Percentiles rank a stretch among this genome's conserved stretches.
phyloP scores from a whole-genome alignment of 1,140 invertebrate species.

The Venustaconcha ellipsiformis region DNA sequence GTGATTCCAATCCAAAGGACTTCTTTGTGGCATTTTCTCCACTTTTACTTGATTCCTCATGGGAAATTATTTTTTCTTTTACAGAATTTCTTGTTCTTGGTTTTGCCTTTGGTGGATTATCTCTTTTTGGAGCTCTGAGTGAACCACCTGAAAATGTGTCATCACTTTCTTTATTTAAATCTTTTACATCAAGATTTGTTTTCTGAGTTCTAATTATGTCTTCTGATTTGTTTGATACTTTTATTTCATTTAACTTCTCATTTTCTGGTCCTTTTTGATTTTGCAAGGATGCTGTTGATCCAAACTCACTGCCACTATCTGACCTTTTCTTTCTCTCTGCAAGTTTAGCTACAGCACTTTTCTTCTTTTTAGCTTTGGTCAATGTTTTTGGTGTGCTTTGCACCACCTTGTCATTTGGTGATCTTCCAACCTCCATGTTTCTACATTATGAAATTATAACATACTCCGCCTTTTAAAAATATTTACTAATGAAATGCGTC shows the following conservation, averaged over 20 bases:
- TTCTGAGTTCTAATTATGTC: constrained; percentile 32
- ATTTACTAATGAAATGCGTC: too few relatives aligned
- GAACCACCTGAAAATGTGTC: constrained; percentile 10
- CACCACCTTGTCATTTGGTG: too few relatives aligned
- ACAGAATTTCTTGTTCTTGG: neutral
- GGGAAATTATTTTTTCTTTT: too few relatives aligned
- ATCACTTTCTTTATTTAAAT: neutral
- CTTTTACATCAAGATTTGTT: constrained; percentile 4
- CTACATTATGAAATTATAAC: too few relatives aligned
- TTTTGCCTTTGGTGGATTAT: constrained; percentile 8
- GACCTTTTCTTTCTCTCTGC: constrained; percentile 50
- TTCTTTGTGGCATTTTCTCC: too few relatives aligned
- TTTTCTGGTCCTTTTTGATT: constrained; percentile 14
- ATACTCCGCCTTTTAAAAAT: too few relatives aligned
- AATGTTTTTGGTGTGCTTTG: too few relatives aligned
- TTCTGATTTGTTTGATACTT: constrained; percentile 58
- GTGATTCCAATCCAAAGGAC: too few relatives aligned
- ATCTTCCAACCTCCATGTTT: too few relatives aligned
- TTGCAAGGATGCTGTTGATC: constrained; percentile 43
- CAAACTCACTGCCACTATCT: constrained; percentile 54
- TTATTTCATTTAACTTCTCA: constrained; percentile 42
- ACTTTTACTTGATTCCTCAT: too few relatives aligned
- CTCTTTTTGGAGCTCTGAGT: constrained; percentile 12
- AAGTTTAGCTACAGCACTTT: constrained; percentile 54
- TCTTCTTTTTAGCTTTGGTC: constrained; percentile 42